phyloP scores from a whole-genome alignment of 35 echinoderm and acorn worm genomes.

The Hemicentrotus pulcherrimus region DNA sequence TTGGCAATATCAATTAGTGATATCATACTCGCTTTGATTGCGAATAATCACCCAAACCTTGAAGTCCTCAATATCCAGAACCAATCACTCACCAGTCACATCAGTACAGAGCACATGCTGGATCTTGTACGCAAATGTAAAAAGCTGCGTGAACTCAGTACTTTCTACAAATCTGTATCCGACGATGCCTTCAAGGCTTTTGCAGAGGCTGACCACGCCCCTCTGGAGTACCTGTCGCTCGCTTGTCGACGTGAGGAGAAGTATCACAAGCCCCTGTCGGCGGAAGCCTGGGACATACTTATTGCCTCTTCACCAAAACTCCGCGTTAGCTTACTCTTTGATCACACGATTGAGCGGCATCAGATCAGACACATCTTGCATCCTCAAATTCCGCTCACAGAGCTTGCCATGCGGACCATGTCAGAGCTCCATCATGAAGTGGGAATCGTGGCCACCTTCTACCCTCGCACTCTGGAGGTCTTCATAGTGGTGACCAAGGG shows the following conservation, averaged over 20 bases:
- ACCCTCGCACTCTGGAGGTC: slow-evolving; percentile 71
- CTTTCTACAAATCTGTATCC: slow-evolving; percentile 74
- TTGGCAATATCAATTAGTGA: slow-evolving; percentile 69
- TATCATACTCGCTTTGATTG: slow-evolving; percentile 67
- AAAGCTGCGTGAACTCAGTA: slow-evolving; percentile 62
- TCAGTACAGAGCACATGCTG: slow-evolving; percentile 66
- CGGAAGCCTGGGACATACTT: slow-evolving; percentile 70
- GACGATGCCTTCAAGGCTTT: slow-evolving; percentile 75
- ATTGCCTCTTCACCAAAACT: slow-evolving; percentile 60
- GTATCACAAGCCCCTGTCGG: slow-evolving; percentile 73
- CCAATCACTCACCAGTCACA: slow-evolving; percentile 77
- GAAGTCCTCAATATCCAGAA: slow-evolving; percentile 87
- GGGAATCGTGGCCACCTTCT: slow-evolving; percentile 60
- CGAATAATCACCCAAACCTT: slow-evolving; percentile 73
- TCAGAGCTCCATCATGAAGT: slow-evolving; percentile 81
- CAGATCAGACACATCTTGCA: slow-evolving; percentile 79
- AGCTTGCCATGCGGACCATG: slow-evolving; percentile 68
- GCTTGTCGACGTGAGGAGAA: slow-evolving; percentile 83
- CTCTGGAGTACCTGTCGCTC: slow-evolving; percentile 71
- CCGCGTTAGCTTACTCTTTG: slow-evolving; percentile 77
- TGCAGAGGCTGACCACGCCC: slow-evolving; percentile 42
- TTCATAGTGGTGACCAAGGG: slow-evolving; percentile 81
- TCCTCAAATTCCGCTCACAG: slow-evolving; percentile 77
- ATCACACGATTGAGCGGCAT: slow-evolving; percentile 91
- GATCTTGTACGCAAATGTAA: slow-evolving; percentile 77